Evolutionary conservation across 2,113 vertebrate genomes (phyloP).

Genomic region (Chitala chitala): DNA sequence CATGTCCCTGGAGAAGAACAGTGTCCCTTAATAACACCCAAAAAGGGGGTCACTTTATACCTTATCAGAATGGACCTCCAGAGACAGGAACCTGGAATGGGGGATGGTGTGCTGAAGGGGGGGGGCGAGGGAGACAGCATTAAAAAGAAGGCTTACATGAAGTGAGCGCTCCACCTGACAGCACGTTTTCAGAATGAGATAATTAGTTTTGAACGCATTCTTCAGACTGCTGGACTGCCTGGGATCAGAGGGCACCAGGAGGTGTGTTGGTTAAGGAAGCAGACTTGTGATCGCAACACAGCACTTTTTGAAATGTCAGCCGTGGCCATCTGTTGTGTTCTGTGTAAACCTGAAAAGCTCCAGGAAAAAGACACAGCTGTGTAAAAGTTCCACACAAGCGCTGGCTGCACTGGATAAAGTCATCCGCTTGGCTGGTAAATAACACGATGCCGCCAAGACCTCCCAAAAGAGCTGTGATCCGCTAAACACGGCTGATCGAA

Average conservation of each 20-base stretch:
- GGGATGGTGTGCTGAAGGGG: neutral
- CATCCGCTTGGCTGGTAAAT: neutral
- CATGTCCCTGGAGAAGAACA: conserved; percentile 35
- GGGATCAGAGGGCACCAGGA: neutral
- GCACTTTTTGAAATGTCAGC: neutral
- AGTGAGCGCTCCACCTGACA: neutral
- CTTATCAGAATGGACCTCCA: conserved; percentile 31
- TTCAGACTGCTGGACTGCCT: neutral
- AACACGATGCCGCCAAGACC: neutral
- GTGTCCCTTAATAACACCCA: conserved; percentile 32
- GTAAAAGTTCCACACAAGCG: neutral
- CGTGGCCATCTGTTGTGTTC: neutral
- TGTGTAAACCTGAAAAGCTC: neutral
- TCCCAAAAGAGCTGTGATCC: no score
- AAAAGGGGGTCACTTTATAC: conserved; percentile 44
- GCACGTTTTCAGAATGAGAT: neutral
- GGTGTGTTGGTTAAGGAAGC: neutral
- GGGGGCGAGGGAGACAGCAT: conserved; percentile 16
- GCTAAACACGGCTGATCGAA: neutral
- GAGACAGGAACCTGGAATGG: conserved; percentile 21
- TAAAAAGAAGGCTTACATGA: neutral
- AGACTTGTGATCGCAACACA: neutral
- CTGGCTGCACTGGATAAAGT: neutral
- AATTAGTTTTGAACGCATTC: neutral
- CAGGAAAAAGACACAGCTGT: neutral